Evolutionary conservation across 2,888 invertebrate species (phyloP).

Genomic region (Hyposoter didymator): DNA sequence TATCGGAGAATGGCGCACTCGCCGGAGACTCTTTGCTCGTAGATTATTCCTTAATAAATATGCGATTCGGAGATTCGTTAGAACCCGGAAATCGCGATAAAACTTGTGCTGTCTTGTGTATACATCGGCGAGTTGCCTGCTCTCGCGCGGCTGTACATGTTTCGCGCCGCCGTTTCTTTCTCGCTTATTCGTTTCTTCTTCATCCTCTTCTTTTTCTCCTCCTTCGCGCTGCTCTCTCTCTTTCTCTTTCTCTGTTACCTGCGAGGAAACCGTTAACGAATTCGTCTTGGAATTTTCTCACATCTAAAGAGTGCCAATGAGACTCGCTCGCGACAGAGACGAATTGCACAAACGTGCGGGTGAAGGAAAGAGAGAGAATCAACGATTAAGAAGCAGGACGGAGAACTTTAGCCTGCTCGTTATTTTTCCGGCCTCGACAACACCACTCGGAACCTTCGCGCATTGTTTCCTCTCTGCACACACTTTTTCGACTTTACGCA

Average conservation of each 20-base stretch:
- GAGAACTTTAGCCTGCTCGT: slow-evolving; percentile 57
- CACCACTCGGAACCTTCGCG: slow-evolving; percentile 20
- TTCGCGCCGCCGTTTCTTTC: slow-evolving; percentile 47
- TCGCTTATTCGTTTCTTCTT: neutral
- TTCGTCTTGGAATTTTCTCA: slow-evolving; percentile 61
- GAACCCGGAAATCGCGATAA: slow-evolving; percentile 64
- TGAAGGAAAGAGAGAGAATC: slow-evolving; percentile 47
- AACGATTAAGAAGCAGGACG: slow-evolving; percentile 53
- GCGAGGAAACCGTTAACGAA: slow-evolving; percentile 65
- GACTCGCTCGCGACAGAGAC: slow-evolving; percentile 44
- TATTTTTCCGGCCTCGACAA: slow-evolving; percentile 67
- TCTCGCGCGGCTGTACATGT: slow-evolving; percentile 19
- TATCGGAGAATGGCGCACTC: neutral
- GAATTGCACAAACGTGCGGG: slow-evolving; percentile 14
- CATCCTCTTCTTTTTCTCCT: slow-evolving; percentile 34
- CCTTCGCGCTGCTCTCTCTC: slow-evolving; percentile 19
- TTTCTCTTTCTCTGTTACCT: slow-evolving; percentile 24
- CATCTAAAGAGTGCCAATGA: slow-evolving; percentile 57
- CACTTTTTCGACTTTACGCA: slow-evolving; percentile 41
- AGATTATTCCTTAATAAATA: slow-evolving; percentile 60
- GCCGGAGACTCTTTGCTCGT: neutral
- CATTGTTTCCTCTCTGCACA: slow-evolving; percentile 45
- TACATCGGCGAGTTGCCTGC: neutral
- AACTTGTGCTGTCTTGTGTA: slow-evolving; percentile 35
- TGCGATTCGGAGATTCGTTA: slow-evolving; percentile 55